phyloP scores from a whole-genome alignment of 2,888 invertebrate genomes.

The Lithosia quadra region DNA sequence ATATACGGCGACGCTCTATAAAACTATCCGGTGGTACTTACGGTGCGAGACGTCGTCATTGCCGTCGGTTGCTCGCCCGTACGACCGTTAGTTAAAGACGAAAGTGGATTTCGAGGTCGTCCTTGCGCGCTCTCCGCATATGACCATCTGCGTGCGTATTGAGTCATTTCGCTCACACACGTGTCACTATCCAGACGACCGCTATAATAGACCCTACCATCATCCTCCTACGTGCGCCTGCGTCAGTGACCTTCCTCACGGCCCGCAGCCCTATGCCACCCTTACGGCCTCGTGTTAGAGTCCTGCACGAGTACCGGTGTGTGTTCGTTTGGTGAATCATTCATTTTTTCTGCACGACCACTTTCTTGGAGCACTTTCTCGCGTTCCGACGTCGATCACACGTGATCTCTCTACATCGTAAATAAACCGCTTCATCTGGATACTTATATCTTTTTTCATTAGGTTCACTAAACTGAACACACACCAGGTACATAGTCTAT shows the following conservation, averaged over 20 bases:
- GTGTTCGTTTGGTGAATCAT: slow-evolving; percentile 21
- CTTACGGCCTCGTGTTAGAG: slow-evolving; percentile 15
- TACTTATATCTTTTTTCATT: too few species aligned
- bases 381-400: slow-evolving; percentile 32
- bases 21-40: neutral
- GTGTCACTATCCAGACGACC: neutral
- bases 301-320: neutral
- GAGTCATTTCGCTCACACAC: neutral
- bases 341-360: slow-evolving; percentile 40
- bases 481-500: too few species aligned
- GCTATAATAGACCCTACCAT: neutral
- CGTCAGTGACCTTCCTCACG: slow-evolving; percentile 1
- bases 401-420: neutral
- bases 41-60: neutral
- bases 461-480: too few species aligned
- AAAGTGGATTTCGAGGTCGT: slow-evolving; percentile 37
- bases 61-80: neutral
- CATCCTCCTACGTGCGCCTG: slow-evolving; percentile 26
- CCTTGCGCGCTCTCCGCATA: slow-evolving; percentile 23
- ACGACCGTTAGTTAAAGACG: slow-evolving; percentile 16
- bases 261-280: slow-evolving; percentile 4
- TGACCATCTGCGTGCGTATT: slow-evolving; percentile 16
- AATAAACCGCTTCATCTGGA: slow-evolving; percentile 4
- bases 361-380: slow-evolving; percentile 53
- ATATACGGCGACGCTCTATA: neutral